Conservation (phyloP, 2,113 vertebrate species). For the Vidua chalybeata region DNA sequence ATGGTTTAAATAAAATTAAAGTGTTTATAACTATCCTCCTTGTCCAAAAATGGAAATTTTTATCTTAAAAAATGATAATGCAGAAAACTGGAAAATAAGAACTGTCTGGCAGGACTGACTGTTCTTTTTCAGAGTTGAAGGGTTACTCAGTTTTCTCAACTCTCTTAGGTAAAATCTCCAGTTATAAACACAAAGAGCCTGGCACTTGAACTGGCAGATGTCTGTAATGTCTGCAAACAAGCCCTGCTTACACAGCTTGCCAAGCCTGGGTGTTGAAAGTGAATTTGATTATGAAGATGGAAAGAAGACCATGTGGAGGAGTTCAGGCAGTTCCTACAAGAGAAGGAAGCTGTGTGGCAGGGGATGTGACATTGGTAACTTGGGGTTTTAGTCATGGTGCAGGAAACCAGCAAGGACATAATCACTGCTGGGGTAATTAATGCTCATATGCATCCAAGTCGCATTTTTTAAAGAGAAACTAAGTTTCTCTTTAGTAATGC, state of each 20-base stretch:
- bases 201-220: not conserved
- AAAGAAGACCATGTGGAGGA: not conserved
- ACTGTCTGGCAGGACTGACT: not conserved
- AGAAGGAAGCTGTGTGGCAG: not conserved
- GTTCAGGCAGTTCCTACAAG: not conserved
- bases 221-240: not conserved
- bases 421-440: not conserved
- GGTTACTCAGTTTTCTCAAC: not conserved
- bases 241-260: not conserved
- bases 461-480: not conserved
- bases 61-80: not conserved
- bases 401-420: not conserved
- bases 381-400: accelerated
- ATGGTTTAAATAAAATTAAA: not conserved
- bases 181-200: not conserved
- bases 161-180: not conserved
- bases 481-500: not conserved
- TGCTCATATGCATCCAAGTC: not conserved
- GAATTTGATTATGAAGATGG: not conserved
- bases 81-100: not conserved
- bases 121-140: not conserved
- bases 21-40: not conserved
- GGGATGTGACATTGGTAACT: not conserved
- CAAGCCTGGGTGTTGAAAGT: not conserved
- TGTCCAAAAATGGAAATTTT: not conserved